Evolutionary conservation across 2,113 vertebrate species (phyloP), one percentile per base, ranked within the genome.

Genomic region (Lates calcarifer): DNA sequence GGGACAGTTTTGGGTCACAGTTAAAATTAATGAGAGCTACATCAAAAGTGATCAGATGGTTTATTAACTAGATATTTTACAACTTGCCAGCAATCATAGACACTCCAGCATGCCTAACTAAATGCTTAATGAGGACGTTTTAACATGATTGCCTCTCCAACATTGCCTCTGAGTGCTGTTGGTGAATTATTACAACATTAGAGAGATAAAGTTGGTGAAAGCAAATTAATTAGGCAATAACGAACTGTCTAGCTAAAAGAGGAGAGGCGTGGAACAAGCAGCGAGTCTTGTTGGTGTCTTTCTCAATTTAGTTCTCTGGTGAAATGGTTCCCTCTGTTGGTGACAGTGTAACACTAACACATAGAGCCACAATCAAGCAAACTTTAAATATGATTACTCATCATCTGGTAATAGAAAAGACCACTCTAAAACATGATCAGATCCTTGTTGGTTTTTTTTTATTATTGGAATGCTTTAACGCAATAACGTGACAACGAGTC

Each of bases 391-490:
- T 3, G 14, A n/a, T n/a, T n/a, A n/a, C 41, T 53, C 24, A 6
- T 51, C 20, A 71, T 77, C 72, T 55, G 5, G 22, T 33, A 26
- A 47, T 47, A 58, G 33, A n/a, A n/a, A 56, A 58, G 3, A 74
- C 2, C 3, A 66, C 60, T 49, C 33, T 11, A 31, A 80, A 49
- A 76, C 43, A 49, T 18, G 1, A 29, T 77, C 31, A 62, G 28
- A 83, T 85, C 53, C 33, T 82, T 74, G 70, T 68, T 86, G 81
- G 37, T 12, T 67, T 55, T n/a, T 64, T 49, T 69, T 77, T 72
- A n/a, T 94, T 88, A 91, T 87, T 94, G 90, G 89, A 93, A 92
- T 90, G 85, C 85, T 93, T 90, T 84, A 85, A 61, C 49, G 87
- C 72, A 73, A 71, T 78, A 82, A 88, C 62, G 71, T 89, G 79